Base-by-base conservation (phyloP, 1,140 invertebrate genomes). In the Procambarus clarkii region DNA sequence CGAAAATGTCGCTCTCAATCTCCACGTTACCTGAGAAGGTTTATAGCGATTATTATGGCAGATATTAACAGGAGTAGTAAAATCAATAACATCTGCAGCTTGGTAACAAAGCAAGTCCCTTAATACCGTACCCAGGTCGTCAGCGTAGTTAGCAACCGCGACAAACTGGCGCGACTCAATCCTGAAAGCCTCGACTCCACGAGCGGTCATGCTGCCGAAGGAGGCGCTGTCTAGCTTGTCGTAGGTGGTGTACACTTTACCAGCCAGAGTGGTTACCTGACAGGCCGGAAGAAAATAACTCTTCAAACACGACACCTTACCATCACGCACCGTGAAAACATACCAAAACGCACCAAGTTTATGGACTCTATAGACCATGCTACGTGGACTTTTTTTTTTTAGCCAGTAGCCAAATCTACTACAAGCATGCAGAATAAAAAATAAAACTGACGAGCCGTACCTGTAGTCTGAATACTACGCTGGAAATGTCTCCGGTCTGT, bases 11-110 rank as follows among this genome's bases (percentile, higher is more conserved):
- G 34, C 86, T 88, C 34, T 82, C 60, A 0, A 81, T 74, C 24
- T 88, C 86, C 9, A 81, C 79, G 64, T 88, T 88, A 3, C 86
- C 86, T 88, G 79, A 34, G 18, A 74, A 34, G 4, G 11, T 21
- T 64, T 64, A 15, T 58, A 7, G 54, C 11, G 54, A 58, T 58
- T 7, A 7, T 58, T 58, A 58, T 58, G 54, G 13, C 54, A 58
- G 18, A 2, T 54, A 8, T 54, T 8, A 54, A 54, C 13, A 54
- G 50, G 50, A 5, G 7, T 5, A 8, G 13, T 11, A 54, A 54
- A 2, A 1, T 69, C 13, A 69, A 69, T n/a, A n/a, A n/a, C n/a
- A 5, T 54, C 50, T 54, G 9, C 50, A n/a, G n/a, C 3, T 54
- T 54, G 50, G 13, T 54, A 54, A 11, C 50, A 3, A 54, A 54